phyloP scores from a whole-genome alignment of 2,797 vertebrate species.

The Salarias fasciatus region DNA sequence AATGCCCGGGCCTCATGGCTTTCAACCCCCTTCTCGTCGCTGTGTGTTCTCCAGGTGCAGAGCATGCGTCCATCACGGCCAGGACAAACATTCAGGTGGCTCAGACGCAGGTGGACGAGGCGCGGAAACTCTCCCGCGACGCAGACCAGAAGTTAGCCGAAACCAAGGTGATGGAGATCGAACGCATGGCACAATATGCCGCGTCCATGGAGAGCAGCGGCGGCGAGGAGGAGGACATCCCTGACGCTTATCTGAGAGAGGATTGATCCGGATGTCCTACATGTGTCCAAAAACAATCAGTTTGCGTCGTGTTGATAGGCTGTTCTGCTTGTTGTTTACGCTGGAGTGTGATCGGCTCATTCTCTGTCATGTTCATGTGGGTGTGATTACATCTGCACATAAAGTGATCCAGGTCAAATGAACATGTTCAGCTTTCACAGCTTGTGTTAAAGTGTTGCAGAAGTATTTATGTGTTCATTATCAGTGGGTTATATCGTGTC shows the following conservation, averaged over 20 bases:
- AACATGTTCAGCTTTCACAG: too few relatives aligned
- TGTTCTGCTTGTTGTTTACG: background rate
- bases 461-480: too few relatives aligned
- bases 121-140: constrained; percentile 83
- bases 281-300: too few relatives aligned
- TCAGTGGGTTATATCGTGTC: too few relatives aligned
- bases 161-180: constrained; percentile 90
- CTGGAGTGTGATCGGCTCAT: background rate
- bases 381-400: background rate
- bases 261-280: constrained; percentile 85
- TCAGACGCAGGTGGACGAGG: constrained; percentile 87
- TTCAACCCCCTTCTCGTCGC: constrained; percentile 29
- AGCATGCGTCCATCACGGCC: constrained; percentile 85
- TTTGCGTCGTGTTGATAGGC: background rate
- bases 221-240: constrained; percentile 80
- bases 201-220: constrained; percentile 56
- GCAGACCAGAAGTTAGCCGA: constrained; percentile 90
- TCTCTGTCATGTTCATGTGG: background rate
- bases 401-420: too few relatives aligned
- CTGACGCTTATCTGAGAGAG: constrained; percentile 91
- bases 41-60: constrained; percentile 85
- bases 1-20: constrained; percentile 34
- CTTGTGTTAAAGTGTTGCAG: too few relatives aligned
- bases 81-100: constrained; percentile 89
- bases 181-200: constrained; percentile 75